Evolutionary conservation across 2,888 invertebrate genomes (phyloP).

Genomic region (Heliconius erato): DNA sequence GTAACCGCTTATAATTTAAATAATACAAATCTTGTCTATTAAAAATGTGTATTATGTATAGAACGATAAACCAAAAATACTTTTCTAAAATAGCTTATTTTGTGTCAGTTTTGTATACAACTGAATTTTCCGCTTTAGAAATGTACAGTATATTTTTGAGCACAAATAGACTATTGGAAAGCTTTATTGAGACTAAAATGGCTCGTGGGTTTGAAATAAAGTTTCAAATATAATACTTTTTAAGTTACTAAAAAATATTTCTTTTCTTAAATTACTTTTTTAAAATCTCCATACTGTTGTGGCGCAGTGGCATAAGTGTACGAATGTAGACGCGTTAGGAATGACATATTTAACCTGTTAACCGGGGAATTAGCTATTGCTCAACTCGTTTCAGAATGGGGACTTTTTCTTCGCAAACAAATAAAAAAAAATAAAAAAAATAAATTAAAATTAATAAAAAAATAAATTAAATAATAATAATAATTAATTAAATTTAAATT

Average conservation of each 20-base stretch:
- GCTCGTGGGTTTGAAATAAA: slow-evolving; percentile 10
- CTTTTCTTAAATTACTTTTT: too few species aligned
- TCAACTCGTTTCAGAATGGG: too few species aligned
- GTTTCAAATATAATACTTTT: slow-evolving; percentile 4
- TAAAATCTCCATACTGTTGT: too few species aligned
- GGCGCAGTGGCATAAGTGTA: too few species aligned
- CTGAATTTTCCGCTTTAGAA: slow-evolving; percentile 23
- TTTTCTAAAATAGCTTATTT: slow-evolving; percentile 21
- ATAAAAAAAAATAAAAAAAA: too few species aligned
- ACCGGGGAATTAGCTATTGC: too few species aligned
- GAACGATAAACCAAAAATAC: background rate
- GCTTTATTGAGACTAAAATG: slow-evolving; percentile 23
- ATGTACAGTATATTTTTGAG: slow-evolving; percentile 30
- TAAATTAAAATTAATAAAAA: too few species aligned
- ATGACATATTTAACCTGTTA: too few species aligned
- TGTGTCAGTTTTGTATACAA: slow-evolving; percentile 29
- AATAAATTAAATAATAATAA: too few species aligned
- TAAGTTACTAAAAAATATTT: background rate
- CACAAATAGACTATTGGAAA: slow-evolving; percentile 27
- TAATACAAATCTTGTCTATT: background rate
- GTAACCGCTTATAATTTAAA: background rate
- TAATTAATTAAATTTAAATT: too few species aligned
- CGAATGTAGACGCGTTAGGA: too few species aligned
- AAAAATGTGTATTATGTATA: background rate
- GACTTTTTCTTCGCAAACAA: too few species aligned